Conservation (phyloP, 2,797 vertebrate genomes). For the Hypotaenidia okinawae region DNA sequence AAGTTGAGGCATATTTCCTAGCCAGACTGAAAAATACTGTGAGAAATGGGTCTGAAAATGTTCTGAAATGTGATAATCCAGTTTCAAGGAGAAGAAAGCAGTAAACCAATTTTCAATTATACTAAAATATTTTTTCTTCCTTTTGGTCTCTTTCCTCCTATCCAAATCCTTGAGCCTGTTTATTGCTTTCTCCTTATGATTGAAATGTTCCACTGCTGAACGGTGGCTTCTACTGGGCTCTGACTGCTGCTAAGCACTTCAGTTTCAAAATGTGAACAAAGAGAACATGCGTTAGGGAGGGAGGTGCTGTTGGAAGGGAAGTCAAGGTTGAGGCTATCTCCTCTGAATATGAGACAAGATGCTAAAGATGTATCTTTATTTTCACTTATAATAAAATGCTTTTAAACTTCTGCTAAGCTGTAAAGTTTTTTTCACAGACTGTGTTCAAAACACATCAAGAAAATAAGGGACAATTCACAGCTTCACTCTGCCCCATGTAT, state of each 20-base stretch:
- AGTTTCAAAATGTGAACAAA: constrained; percentile 44
- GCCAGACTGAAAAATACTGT: background rate
- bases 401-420: constrained; percentile 27
- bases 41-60: constrained; percentile 4
- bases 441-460: background rate
- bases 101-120: constrained; percentile 22
- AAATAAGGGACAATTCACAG: background rate
- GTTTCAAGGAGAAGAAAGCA: constrained; percentile 38
- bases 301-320: background rate
- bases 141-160: constrained; percentile 4
- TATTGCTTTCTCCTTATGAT: constrained; percentile 36
- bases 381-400: background rate
- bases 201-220: constrained; percentile 18
- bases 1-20: background rate
- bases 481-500: background rate
- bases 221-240: background rate
- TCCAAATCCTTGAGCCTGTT: constrained; percentile 45
- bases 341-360: constrained; percentile 19
- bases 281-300: constrained; percentile 14
- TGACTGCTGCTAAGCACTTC: constrained; percentile 28
- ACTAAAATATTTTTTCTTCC: background rate
- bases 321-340: constrained; percentile 27
- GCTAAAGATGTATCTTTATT: constrained; percentile 11
- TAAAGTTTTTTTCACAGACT: constrained; percentile 16
- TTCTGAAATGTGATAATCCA: constrained; percentile 13